Percentiles rank a stretch among this genome's conserved stretches.
phyloP scores from a whole-genome alignment of 2,797 vertebrate species.

The Eulemur coronatus region DNA sequence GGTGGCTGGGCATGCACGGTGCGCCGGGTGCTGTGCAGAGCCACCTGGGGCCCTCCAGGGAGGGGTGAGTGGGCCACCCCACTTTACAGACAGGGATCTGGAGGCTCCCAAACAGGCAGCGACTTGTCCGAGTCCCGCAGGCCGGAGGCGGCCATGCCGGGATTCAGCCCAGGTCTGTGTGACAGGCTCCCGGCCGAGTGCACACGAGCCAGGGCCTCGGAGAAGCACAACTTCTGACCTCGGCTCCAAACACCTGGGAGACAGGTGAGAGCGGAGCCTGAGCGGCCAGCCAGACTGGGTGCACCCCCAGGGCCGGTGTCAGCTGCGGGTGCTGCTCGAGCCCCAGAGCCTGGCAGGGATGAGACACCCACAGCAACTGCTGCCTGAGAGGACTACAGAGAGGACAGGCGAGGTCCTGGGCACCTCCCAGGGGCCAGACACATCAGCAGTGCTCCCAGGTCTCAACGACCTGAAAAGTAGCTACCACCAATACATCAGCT shows the following conservation, averaged over 20 bases:
- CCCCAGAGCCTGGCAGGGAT: fast-evolving
- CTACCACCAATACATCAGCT: neutral
- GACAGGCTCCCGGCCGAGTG: neutral
- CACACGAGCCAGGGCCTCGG: neutral
- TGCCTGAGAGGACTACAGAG: neutral
- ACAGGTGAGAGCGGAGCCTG: neutral
- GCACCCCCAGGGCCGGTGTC: neutral
- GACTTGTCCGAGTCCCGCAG: neutral
- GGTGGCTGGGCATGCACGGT: neutral
- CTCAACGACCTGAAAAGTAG: neutral
- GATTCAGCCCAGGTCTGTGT: neutral
- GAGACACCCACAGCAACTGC: fast-evolving
- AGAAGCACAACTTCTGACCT: neutral
- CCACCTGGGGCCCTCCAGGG: neutral
- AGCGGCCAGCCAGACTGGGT: neutral
- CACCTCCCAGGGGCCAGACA: neutral
- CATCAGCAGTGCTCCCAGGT: neutral
- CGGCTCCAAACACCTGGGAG: neutral
- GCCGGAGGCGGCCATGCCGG: neutral
- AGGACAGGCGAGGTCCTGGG: neutral
- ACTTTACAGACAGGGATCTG: neutral
- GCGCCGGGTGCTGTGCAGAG: neutral
- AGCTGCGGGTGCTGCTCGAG: fast-evolving
- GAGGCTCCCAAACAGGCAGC: neutral
- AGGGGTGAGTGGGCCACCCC: too few species aligned